phyloP scores from a whole-genome alignment of 2,113 vertebrate genomes.

The Paratilapia polleni region DNA sequence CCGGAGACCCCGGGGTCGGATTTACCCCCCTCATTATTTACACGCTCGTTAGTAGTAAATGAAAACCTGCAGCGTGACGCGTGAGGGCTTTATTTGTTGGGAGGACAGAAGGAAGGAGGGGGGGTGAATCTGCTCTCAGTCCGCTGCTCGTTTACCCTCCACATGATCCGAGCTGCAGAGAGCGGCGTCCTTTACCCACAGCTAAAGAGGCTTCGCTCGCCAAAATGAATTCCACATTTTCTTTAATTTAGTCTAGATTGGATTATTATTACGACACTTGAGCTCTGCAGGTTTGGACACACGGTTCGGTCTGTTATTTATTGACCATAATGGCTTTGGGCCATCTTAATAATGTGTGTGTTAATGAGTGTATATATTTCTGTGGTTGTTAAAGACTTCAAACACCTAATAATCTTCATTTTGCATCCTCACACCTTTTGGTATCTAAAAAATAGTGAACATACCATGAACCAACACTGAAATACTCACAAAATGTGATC shows the following conservation, averaged over 20 bases:
- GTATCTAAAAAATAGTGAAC: background rate
- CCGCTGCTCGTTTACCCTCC: background rate
- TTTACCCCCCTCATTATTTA: conserved; percentile 55
- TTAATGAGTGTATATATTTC: background rate
- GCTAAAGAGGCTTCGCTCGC: background rate
- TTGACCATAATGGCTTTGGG: background rate
- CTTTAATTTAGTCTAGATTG: background rate
- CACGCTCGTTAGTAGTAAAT: conserved; percentile 69
- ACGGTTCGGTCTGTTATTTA: too few species aligned
- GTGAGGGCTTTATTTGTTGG: background rate
- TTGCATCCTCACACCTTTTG: too few species aligned
- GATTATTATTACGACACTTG: background rate
- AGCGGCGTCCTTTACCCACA: background rate
- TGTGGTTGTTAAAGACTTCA: background rate
- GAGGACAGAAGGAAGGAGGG: background rate
- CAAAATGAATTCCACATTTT: background rate
- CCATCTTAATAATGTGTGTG: background rate
- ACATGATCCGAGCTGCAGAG: too few species aligned
- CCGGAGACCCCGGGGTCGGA: conserved; percentile 8
- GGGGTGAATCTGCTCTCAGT: background rate
- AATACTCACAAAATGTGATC: too few species aligned
- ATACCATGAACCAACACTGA: too few species aligned
- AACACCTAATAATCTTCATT: background rate
- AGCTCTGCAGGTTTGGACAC: background rate
- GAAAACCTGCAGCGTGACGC: conserved; percentile 50